These are phyloP conservation scores for Graphium colonna DNA, from an alignment of 2,888 invertebrate species.

Conservation along the genomic window DNA sequence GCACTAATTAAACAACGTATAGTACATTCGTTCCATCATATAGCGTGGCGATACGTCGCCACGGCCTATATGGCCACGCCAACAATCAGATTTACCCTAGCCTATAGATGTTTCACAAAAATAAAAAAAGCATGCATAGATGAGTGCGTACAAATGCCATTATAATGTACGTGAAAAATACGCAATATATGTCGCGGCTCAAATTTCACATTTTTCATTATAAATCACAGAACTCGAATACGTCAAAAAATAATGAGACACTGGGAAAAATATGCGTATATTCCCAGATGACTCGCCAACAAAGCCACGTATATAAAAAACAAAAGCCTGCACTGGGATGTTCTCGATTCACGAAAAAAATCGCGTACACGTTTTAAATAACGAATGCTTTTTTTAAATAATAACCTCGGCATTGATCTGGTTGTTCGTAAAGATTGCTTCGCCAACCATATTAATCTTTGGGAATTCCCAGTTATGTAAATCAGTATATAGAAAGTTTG, in stretches of 20 bases:
- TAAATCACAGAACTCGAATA: slow-evolving; percentile 1
- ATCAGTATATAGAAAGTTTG: no score
- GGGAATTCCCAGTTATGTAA: no score
- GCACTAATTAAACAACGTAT: no score
- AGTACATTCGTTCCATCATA: no score
- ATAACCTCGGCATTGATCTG: neutral
- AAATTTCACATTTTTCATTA: neutral
- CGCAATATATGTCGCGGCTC: neutral
- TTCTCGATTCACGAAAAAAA: neutral
- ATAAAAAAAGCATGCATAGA: no score
- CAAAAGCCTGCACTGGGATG: neutral
- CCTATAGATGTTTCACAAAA: no score
- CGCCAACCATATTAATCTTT: no score
- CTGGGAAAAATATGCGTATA: slow-evolving; percentile 10
- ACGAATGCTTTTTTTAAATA: slow-evolving; percentile 1
- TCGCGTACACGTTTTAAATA: neutral
- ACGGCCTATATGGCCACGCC: no score
- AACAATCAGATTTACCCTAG: no score
- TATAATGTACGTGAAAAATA: no score
- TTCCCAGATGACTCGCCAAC: slow-evolving; percentile 13
- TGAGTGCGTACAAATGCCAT: no score
- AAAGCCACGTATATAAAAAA: slow-evolving; percentile 12
- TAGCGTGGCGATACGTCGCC: no score
- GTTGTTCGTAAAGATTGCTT: neutral
- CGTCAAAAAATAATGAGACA: slow-evolving; percentile 19